Conservation (phyloP, 2,797 vertebrate genomes). For the Astyanax mexicanus region DNA sequence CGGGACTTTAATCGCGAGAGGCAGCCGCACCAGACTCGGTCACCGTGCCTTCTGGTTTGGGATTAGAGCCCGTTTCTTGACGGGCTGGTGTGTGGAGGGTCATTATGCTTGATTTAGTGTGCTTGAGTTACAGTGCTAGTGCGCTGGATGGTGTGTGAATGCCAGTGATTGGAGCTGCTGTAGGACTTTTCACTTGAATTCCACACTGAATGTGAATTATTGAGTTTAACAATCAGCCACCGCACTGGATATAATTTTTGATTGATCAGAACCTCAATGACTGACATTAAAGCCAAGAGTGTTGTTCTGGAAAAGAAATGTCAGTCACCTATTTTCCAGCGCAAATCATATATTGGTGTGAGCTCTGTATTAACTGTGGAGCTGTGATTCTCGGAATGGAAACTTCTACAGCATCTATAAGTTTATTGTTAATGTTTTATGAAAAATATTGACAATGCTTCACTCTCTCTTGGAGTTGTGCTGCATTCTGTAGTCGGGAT, state of each 20-base stretch:
- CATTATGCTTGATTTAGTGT: conserved; percentile 47
- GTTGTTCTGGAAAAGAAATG: conserved; percentile 18
- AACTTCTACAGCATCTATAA: too few relatives aligned
- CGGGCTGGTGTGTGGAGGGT: conserved; percentile 29
- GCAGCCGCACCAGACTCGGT: not conserved
- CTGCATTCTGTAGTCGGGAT: too few relatives aligned
- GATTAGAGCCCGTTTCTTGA: conserved; percentile 38
- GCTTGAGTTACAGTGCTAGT: conserved; percentile 39
- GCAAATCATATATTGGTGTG: not conserved
- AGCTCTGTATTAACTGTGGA: not conserved
- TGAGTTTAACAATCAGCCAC: conserved; percentile 34
- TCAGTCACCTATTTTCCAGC: not conserved
- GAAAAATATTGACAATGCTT: too few relatives aligned
- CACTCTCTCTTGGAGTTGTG: too few relatives aligned
- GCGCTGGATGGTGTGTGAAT: conserved; percentile 30
- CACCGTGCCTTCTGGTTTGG: conserved; percentile 25
- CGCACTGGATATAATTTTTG: conserved; percentile 8
- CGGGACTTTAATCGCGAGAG: conserved; percentile 31
- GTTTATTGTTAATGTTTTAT: too few relatives aligned
- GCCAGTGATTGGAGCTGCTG: conserved; percentile 39
- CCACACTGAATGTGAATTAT: conserved; percentile 35
- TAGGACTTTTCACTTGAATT: conserved; percentile 44
- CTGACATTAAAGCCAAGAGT: conserved; percentile 8
- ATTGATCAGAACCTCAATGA: conserved; percentile 46
- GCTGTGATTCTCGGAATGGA: not conserved